Evolutionary conservation across 2,888 invertebrate genomes (phyloP).

Genomic region (Ennomos quercinarius): DNA sequence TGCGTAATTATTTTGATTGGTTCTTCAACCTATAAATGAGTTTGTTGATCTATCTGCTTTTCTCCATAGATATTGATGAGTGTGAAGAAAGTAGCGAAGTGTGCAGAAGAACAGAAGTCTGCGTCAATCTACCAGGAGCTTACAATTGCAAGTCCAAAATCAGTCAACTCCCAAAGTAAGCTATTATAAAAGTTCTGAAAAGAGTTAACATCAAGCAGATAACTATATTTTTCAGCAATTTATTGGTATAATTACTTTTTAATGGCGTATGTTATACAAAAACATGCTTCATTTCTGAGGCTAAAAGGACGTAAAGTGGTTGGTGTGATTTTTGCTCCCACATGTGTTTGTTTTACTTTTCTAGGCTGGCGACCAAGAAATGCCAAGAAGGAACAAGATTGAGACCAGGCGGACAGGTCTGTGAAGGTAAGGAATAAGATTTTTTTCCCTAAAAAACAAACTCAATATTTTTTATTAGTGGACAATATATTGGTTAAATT

Average conservation of each 20-base stretch:
- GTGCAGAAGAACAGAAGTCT: conserved; percentile 92
- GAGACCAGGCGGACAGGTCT: conserved; percentile 83
- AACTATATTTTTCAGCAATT: too few relatives aligned
- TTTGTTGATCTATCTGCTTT: background rate
- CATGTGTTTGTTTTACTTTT: conserved; percentile 22
- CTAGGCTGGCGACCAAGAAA: conserved; percentile 76
- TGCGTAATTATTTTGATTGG: too few relatives aligned
- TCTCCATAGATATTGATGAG: conserved; percentile 92
- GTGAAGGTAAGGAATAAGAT: conserved; percentile 81
- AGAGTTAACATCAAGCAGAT: too few relatives aligned
- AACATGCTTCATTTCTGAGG: too few relatives aligned
- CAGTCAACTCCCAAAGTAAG: conserved; percentile 77
- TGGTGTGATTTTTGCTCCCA: background rate
- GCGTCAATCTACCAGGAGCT: conserved; percentile 94
- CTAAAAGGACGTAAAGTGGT: too few relatives aligned
- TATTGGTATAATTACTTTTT: too few relatives aligned
- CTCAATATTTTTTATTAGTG: too few relatives aligned
- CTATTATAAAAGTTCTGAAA: background rate
- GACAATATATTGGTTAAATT: too few relatives aligned
- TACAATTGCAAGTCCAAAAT: conserved; percentile 90
- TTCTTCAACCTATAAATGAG: too few relatives aligned
- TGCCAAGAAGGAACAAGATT: conserved; percentile 86
- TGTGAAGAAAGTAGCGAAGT: conserved; percentile 91
- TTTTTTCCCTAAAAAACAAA: background rate
- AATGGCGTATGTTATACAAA: too few relatives aligned